These are phyloP conservation scores for Oscheius myriophilus DNA, from an alignment of 2,888 invertebrate species.

Conservation along the genomic window DNA sequence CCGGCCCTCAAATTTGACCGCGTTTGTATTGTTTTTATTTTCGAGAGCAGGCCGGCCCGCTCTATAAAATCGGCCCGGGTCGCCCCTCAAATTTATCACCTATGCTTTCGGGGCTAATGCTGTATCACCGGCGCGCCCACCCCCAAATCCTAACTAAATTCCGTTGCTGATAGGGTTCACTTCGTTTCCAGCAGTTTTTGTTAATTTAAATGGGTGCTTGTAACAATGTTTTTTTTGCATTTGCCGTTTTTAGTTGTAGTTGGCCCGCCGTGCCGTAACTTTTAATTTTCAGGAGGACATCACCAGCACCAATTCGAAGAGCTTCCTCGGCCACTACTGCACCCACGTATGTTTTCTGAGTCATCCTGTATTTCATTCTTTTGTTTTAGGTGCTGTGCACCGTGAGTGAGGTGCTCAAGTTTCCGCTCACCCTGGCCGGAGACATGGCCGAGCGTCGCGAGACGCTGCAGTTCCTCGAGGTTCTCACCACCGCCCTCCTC, in stretches of 20 bases:
- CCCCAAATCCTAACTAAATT: no score
- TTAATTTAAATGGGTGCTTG: background rate
- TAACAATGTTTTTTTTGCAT: background rate
- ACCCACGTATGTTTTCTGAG: background rate
- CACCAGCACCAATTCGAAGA: background rate
- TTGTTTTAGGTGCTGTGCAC: background rate
- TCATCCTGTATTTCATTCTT: background rate
- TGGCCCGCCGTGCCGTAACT: no score
- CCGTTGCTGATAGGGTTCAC: no score
- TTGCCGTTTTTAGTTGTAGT: no score
- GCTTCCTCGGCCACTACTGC: conserved; percentile 12
- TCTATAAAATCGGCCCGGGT: no score
- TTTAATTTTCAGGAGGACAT: conserved; percentile 11
- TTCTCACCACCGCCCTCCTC: conserved; percentile 17
- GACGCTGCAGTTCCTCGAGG: conserved; percentile 27
- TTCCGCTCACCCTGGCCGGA: background rate
- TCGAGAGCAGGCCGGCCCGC: no score
- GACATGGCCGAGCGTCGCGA: conserved; percentile 11
- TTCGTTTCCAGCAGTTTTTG: no score
- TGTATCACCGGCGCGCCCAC: no score
- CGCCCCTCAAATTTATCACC: no score
- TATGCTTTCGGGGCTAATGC: no score
- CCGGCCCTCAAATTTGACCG: no score
- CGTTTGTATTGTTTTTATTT: no score
- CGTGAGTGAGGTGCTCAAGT: background rate